These are phyloP conservation scores for Taeniopygia guttata DNA, from an alignment of 2,797 vertebrate genomes.

Conservation along the genomic window DNA sequence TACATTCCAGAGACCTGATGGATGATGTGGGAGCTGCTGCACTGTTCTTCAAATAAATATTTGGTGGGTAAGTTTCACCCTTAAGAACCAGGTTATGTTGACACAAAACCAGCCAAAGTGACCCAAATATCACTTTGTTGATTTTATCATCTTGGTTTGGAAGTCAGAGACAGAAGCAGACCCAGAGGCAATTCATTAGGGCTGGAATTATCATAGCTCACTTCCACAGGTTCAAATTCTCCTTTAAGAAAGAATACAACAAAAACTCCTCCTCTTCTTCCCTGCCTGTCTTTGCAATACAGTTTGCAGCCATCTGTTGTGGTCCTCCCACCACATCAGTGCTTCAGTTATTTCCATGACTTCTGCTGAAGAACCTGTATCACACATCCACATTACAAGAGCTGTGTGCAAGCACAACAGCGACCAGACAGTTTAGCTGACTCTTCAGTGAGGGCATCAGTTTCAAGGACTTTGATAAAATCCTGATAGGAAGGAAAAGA, in stretches of 20 bases:
- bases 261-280: not conserved
- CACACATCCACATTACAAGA: not conserved
- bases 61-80: accelerated
- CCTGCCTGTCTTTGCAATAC: not conserved
- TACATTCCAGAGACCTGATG: not conserved
- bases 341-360: not conserved
- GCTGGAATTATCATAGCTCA: not conserved
- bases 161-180: not conserved
- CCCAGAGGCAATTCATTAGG: not conserved
- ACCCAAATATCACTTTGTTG: not conserved
- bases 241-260: not conserved
- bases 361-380: not conserved
- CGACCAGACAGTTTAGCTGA: not conserved
- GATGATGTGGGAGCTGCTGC: not conserved
- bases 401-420: not conserved
- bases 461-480: not conserved
- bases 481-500: not conserved
- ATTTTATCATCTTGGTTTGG: not conserved
- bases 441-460: not conserved
- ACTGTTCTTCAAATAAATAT: not conserved
- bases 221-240: not conserved
- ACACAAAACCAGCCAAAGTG: not conserved
- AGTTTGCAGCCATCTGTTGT: not conserved
- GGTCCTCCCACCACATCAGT: not conserved
- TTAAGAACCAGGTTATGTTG: not conserved